These are phyloP conservation scores for Heliconius sara DNA, from an alignment of 2,888 invertebrate species.

Conservation along the genomic window DNA sequence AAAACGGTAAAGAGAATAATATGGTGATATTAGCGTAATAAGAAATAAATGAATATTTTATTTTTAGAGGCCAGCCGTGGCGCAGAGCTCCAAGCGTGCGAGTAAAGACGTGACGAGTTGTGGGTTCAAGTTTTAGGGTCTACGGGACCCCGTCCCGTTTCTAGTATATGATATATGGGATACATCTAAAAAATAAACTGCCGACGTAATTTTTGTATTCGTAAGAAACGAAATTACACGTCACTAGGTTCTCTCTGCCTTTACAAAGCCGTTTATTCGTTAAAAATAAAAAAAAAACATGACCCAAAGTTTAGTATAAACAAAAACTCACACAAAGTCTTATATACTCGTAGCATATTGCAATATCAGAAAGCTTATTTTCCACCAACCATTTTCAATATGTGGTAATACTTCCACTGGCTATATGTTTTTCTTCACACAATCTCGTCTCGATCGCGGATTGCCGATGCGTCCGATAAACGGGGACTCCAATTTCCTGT, in stretches of 20 bases:
- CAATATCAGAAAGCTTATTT: constrained; percentile 31
- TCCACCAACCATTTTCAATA: constrained; percentile 41
- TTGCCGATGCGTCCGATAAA: constrained; percentile 51
- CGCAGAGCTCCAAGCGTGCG: too few species aligned
- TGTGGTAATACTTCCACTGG: constrained; percentile 45
- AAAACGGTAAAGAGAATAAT: not conserved
- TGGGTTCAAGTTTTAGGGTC: not conserved
- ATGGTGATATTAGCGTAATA: not conserved
- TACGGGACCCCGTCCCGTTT: not conserved
- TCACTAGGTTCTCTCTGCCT: not conserved
- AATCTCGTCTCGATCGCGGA: constrained; percentile 48
- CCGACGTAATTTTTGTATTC: too few species aligned
- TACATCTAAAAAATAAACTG: not conserved
- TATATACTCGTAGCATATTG: not conserved
- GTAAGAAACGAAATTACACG: not conserved
- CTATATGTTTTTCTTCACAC: constrained; percentile 49
- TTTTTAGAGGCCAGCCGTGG: too few species aligned
- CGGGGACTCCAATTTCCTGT: constrained; percentile 53
- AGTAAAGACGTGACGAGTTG: not conserved
- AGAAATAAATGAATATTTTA: too few species aligned
- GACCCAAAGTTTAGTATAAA: not conserved
- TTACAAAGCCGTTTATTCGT: not conserved
- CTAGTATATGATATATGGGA: not conserved
- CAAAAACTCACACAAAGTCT: not conserved
- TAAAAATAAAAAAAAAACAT: not conserved